Conservation (phyloP, 2,797 vertebrate species). For the Acanthis flammea region DNA sequence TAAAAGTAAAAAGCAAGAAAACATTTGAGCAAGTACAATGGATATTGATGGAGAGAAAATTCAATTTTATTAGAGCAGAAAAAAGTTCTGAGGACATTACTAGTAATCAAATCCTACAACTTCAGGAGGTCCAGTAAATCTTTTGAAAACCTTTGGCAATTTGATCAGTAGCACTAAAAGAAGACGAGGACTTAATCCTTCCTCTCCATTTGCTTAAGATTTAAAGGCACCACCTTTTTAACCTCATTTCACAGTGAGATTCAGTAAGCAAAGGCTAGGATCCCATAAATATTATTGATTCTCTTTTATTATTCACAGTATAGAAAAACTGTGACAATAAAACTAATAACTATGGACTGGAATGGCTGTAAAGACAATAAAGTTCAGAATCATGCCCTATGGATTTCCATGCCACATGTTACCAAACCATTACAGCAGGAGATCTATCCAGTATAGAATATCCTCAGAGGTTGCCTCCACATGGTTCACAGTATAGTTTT, state of each 20-base stretch:
- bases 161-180: background rate
- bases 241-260: background rate
- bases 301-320: background rate
- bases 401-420: background rate
- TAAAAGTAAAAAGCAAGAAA: background rate
- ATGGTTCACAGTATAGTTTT: background rate
- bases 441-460: background rate
- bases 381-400: background rate
- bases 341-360: background rate
- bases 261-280: background rate
- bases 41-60: background rate
- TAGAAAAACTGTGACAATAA: background rate
- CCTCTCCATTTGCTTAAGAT: background rate
- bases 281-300: background rate
- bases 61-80: background rate
- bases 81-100: background rate
- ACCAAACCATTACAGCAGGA: background rate
- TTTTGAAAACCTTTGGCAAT: background rate
- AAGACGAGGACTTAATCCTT: background rate
- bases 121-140: background rate
- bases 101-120: background rate
- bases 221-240: background rate
- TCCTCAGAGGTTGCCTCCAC: background rate
- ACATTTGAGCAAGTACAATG: background rate
- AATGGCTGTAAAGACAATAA: background rate